Evolutionary conservation across 2,888 invertebrate species (phyloP).

Genomic region (Meandrusa payeni): DNA sequence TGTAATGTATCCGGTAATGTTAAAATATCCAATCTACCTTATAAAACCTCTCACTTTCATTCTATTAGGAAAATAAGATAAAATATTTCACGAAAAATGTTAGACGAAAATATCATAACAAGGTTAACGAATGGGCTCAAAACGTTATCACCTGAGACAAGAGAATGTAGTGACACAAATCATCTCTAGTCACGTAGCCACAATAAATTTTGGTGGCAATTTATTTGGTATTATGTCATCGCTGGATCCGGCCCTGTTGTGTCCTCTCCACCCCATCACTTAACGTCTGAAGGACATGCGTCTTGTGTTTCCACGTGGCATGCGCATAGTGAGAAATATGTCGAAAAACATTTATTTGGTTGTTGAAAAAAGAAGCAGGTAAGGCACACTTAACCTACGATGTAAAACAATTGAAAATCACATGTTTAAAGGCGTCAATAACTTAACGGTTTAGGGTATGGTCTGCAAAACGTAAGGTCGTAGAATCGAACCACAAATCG

Average conservation of each 20-base stretch:
- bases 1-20: too few species aligned
- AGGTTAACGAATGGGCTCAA: slow-evolving; percentile 39
- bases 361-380: too few species aligned
- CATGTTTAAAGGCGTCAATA: too few species aligned
- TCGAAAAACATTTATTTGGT: too few species aligned
- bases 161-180: slow-evolving; percentile 28
- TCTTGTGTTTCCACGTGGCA: slow-evolving; percentile 53
- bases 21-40: too few species aligned
- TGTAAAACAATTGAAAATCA: too few species aligned
- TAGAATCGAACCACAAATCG: too few species aligned
- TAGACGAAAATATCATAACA: slow-evolving; percentile 27
- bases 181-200: slow-evolving; percentile 53
- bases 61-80: not conserved
- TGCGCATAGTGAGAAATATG: slow-evolving; percentile 32
- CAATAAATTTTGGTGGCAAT: slow-evolving; percentile 52
- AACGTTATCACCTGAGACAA: slow-evolving; percentile 48
- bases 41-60: too few species aligned
- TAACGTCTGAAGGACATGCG: slow-evolving; percentile 59
- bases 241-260: slow-evolving; percentile 59
- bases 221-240: slow-evolving; percentile 58
- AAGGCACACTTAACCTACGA: too few species aligned
- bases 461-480: too few species aligned
- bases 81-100: slow-evolving; percentile 6
- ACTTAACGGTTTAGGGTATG: too few species aligned
- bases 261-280: slow-evolving; percentile 56